phyloP scores from a whole-genome alignment of 2,797 vertebrate genomes.

The Halcyon badia region DNA sequence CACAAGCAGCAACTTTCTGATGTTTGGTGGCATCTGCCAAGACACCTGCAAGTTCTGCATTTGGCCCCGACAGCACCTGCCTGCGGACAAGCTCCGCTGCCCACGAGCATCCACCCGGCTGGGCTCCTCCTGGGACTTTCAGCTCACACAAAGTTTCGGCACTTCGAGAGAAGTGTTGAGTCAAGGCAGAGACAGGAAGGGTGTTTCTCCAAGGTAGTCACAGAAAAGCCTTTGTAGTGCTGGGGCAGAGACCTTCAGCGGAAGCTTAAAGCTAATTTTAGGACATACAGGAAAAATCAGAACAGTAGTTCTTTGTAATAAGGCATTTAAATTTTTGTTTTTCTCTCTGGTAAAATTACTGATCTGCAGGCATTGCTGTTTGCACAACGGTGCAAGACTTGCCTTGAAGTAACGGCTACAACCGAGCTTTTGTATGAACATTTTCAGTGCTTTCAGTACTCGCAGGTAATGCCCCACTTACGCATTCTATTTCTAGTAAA shows the following conservation, averaged over 20 bases:
- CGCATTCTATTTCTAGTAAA: fast-evolving
- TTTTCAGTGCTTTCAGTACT: not conserved
- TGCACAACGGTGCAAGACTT: not conserved
- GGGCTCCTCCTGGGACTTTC: not conserved
- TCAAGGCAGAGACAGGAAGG: not conserved
- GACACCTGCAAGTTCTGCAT: not conserved
- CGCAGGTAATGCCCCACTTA: fast-evolving
- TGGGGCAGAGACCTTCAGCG: not conserved
- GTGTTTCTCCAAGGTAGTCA: fast-evolving
- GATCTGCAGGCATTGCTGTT: not conserved
- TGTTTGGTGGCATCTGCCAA: not conserved
- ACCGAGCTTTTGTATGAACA: not conserved
- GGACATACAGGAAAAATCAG: not conserved
- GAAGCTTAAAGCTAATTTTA: not conserved
- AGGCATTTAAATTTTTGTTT: not conserved
- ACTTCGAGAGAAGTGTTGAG: fast-evolving
- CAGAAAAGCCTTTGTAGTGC: not conserved
- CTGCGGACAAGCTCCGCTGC: not conserved
- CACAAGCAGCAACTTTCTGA: not conserved
- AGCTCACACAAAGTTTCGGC: not conserved
- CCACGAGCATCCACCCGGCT: not conserved
- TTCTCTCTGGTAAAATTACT: not conserved
- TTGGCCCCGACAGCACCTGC: not conserved
- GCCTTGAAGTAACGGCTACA: not conserved
- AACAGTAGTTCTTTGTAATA: not conserved